These are phyloP conservation scores for Aselliscus stoliczkanus DNA, from an alignment of 2,797 vertebrate genomes.

Conservation along the genomic window DNA sequence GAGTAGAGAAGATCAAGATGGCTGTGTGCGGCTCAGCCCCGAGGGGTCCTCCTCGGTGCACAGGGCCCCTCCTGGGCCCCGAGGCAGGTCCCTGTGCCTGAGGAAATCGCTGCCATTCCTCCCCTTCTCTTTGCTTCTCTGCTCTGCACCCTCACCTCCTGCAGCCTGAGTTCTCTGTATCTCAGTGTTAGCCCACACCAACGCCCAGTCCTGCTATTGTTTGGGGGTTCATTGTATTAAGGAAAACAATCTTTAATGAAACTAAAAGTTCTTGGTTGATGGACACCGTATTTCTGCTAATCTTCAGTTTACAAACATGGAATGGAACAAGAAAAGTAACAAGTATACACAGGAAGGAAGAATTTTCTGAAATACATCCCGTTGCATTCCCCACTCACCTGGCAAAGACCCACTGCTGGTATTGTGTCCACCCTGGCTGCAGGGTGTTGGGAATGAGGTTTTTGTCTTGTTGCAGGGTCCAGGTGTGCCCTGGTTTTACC, in stretches of 20 bases:
- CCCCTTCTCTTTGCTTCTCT: not conserved
- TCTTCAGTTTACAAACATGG: not conserved
- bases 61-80: not conserved
- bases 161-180: not conserved
- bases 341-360: not conserved
- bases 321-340: not conserved
- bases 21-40: not conserved
- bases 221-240: not conserved
- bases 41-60: not conserved
- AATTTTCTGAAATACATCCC: not conserved
- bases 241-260: not conserved
- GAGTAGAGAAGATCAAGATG: not conserved
- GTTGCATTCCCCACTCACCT: not conserved
- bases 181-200: not conserved
- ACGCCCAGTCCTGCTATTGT: not conserved
- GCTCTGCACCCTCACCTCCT: accelerated
- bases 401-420: slow-evolving; percentile 54
- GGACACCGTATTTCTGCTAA: not conserved
- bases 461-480: slow-evolving; percentile 40
- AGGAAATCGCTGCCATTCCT: accelerated
- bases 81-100: not conserved
- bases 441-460: not conserved
- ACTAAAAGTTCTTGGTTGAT: not conserved
- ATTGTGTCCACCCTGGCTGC: slow-evolving; percentile 20
- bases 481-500: slow-evolving; percentile 48